Evolutionary conservation across 2,113 vertebrate genomes (phyloP).

Genomic region (Thalassarche chlororhynchos): DNA sequence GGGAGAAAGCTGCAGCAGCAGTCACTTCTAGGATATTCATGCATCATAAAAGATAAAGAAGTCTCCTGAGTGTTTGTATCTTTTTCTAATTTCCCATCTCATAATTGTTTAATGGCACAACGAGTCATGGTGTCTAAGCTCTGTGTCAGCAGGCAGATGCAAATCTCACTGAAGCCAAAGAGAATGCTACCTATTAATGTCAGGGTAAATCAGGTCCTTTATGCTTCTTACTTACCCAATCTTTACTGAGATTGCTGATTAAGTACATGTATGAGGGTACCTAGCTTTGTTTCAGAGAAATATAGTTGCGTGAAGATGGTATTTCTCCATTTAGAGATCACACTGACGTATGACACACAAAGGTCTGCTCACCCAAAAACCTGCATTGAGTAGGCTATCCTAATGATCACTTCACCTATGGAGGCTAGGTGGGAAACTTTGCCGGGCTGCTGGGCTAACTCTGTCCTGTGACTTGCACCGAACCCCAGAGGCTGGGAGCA

Average conservation of each 20-base stretch:
- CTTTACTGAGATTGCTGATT: neutral
- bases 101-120: neutral
- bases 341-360: neutral
- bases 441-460: neutral
- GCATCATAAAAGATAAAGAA: neutral
- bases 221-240: neutral
- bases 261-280: neutral
- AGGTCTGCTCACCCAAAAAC: neutral
- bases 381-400: neutral
- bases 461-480: neutral
- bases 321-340: neutral
- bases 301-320: rapidly evolving
- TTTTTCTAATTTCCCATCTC: neutral
- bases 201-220: neutral
- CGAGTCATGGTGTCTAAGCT: neutral
- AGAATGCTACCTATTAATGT: neutral
- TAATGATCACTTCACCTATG: neutral
- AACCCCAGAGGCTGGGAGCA: neutral
- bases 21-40: neutral
- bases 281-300: neutral
- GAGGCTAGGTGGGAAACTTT: neutral
- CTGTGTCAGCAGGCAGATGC: neutral
- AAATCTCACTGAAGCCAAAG: neutral
- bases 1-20: neutral
- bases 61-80: neutral